Evolutionary conservation across 2,797 vertebrate genomes (phyloP), one percentile per base, ranked within the genome.

Genomic region (Spondyliosoma cantharus): DNA sequence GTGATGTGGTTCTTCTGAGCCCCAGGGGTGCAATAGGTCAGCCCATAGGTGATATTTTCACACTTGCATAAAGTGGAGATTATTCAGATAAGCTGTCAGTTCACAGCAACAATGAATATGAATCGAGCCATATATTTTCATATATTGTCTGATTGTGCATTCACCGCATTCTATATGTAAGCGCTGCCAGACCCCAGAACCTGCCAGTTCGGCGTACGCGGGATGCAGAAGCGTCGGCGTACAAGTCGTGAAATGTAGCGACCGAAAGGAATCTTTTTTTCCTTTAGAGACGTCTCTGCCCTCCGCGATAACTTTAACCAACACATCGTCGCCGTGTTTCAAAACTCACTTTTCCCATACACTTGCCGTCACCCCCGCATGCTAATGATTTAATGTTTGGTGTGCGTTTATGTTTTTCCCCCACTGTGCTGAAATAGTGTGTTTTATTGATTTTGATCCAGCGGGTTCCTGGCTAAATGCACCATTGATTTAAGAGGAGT

Each of bases 21-120:
- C 85, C 78, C 74, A 13, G 25, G 74, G 86, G 84, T 80, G 78
- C 64, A 76, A 7, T 53, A 81, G 88, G 89, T 92, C 90, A 90
- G 52, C 70, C 71, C 63, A 83, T 77, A 80, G 89, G 82, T 84
- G 76, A 79, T 83, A 84, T 87, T 86, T 90, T 91, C 88, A 80
- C 85, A 84, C 82, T 81, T 87, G 82, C 81, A 88, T 88, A 80
- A 91, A 93, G 80, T 84, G 78, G 72, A 89, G 78, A 91, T 92
- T 93, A 93, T 91, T 93, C 85, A 89, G 76, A 90, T 86, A 86
- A 84, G 76, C 82, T 90, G 90, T 90, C 89, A 89, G 54, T 88
- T 88, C 61, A 78, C 68, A 71, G 79, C 79, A 77, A 81, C 87
- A 77, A 86, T 91, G 87, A 90, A 90, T 88, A 91, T 89, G 76